A percentile compares a stretch with the other conserved stretches of the same genome.
Conservation (phyloP, 2,888 invertebrate genomes). For the Pediacus dermestoides region DNA sequence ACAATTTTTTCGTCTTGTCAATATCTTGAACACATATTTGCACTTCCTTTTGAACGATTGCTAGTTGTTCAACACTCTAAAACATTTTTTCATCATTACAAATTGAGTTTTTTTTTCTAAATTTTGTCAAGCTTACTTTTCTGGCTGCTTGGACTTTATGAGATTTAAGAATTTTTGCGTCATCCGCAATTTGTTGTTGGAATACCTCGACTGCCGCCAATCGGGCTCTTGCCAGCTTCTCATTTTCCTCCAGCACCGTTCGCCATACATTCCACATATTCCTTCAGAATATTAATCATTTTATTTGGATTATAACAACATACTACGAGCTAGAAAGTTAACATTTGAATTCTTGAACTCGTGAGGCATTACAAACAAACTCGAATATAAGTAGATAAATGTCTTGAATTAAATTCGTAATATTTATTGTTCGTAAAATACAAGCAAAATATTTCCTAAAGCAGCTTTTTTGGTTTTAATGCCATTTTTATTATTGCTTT, state of each 20-base stretch:
- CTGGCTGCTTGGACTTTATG: slow-evolving; percentile 80
- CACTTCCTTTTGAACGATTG: slow-evolving; percentile 85
- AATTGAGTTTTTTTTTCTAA: slow-evolving; percentile 3
- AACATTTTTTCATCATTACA: too few relatives aligned
- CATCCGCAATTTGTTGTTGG: slow-evolving; percentile 92
- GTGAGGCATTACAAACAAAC: too few relatives aligned
- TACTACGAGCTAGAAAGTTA: too few relatives aligned
- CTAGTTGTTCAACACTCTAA: slow-evolving; percentile 76
- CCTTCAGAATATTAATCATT: too few relatives aligned
- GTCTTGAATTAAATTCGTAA: too few relatives aligned
- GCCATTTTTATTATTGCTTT: too few relatives aligned
- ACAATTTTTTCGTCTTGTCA: slow-evolving; percentile 90
- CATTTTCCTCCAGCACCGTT: slow-evolving; percentile 91
- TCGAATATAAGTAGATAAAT: too few relatives aligned
- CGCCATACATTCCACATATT: slow-evolving; percentile 99
- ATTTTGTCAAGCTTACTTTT: slow-evolving; percentile 55
- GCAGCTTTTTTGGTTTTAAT: too few relatives aligned
- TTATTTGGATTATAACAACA: too few relatives aligned
- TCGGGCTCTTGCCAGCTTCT: slow-evolving; percentile 84
- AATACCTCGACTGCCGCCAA: slow-evolving; percentile 93
- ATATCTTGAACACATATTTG: slow-evolving; percentile 84
- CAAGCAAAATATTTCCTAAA: too few relatives aligned
- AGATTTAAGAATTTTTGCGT: slow-evolving; percentile 78
- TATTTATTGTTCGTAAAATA: too few relatives aligned
- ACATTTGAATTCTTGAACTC: too few relatives aligned